Percentiles rank a stretch among this genome's conserved stretches.
phyloP scores from a whole-genome alignment of 2,113 vertebrate genomes.

The Addax nasomaculatus region DNA sequence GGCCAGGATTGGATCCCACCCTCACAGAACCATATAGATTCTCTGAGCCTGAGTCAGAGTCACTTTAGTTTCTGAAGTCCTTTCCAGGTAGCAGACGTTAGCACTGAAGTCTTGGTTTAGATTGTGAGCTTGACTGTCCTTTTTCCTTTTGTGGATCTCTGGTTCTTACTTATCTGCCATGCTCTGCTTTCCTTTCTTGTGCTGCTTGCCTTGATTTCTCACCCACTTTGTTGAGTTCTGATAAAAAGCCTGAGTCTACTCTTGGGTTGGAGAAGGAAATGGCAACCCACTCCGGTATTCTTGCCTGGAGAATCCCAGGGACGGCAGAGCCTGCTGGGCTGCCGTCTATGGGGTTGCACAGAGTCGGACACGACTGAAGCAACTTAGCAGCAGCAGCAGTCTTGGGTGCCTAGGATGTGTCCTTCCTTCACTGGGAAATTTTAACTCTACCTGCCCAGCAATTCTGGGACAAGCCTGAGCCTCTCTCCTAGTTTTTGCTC shows the following conservation, averaged over 20 bases:
- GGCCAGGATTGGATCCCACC: not conserved
- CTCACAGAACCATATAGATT: not conserved
- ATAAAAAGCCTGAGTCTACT: not conserved
- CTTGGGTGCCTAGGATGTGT: not conserved
- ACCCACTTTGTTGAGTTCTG: not conserved
- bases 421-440: not conserved
- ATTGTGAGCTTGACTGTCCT: not conserved
- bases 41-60: not conserved
- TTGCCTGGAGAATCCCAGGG: too few species aligned
- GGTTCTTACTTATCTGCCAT: not conserved
- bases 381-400: too few species aligned
- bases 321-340: too few species aligned
- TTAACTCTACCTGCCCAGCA: not conserved
- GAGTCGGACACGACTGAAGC: too few species aligned
- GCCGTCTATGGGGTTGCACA: too few species aligned
- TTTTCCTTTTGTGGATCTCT: not conserved
- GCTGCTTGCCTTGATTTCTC: not conserved
- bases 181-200: not conserved
- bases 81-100: not conserved
- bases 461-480: not conserved
- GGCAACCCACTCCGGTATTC: too few species aligned
- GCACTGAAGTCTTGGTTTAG: not conserved
- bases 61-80: not conserved
- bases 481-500: not conserved
- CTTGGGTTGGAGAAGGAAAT: too few species aligned